These are phyloP conservation scores for Solenopsis fugax DNA, from an alignment of 1,140 invertebrate species.

Conservation along the genomic window DNA sequence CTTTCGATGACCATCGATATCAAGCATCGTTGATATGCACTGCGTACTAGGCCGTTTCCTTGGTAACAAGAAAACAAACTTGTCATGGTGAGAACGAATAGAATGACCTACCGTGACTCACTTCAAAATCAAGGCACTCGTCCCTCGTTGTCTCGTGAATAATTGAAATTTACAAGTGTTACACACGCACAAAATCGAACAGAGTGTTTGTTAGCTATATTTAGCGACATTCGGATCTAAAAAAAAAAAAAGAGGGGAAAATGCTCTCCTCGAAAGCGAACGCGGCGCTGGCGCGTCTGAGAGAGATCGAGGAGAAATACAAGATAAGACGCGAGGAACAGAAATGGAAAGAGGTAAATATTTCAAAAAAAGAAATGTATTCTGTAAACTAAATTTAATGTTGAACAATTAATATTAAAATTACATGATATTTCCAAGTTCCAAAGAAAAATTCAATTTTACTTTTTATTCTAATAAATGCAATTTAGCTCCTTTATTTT, in stretches of 20 bases:
- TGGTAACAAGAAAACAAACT: constrained; percentile 57
- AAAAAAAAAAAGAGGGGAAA: constrained; percentile 14
- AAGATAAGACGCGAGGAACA: constrained; percentile 72
- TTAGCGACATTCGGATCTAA: not conserved
- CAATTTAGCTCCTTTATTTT: not conserved
- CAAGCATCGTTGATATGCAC: constrained; percentile 1
- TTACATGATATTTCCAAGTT: not conserved
- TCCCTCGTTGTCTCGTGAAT: not conserved
- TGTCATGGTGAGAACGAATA: constrained; percentile 1
- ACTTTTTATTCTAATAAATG: not conserved
- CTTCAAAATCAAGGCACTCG: not conserved
- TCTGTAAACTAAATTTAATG: not conserved
- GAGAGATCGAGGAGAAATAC: constrained; percentile 82
- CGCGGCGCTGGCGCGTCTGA: constrained; percentile 76
- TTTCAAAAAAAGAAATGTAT: not conserved
- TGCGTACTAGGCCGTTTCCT: constrained; percentile 55
- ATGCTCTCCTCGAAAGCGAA: constrained; percentile 80
- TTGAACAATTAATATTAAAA: constrained; percentile 6
- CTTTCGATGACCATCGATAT: not conserved
- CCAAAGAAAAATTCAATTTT: no score
- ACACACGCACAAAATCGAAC: not conserved
- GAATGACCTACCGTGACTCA: not conserved
- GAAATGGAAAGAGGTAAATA: constrained; percentile 58
- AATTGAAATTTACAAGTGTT: constrained; percentile 69
- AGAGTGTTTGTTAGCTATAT: not conserved